phyloP scores from a whole-genome alignment of 2,888 invertebrate genomes.

The Synanthedon tipuliformis region DNA sequence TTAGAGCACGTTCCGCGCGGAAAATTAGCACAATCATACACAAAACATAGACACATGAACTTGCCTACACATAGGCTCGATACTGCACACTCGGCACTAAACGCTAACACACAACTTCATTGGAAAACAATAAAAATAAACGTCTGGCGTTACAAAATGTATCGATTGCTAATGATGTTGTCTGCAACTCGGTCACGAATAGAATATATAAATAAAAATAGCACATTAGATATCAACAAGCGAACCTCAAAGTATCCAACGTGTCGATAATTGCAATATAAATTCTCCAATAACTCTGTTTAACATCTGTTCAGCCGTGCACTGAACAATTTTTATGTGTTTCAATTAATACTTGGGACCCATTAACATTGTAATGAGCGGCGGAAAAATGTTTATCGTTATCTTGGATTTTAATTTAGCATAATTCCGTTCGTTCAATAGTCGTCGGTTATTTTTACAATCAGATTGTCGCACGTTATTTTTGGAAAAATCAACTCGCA shows the following conservation, averaged over 20 bases:
- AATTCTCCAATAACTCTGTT: slow-evolving; percentile 14
- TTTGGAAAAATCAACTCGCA: not conserved
- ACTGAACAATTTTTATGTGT: slow-evolving; percentile 21
- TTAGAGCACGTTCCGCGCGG: not conserved
- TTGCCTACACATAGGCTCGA: not conserved
- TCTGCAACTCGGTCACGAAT: not conserved
- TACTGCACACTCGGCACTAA: not conserved
- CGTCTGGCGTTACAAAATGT: not conserved
- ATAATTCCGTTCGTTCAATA: not conserved
- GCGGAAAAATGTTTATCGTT: slow-evolving; percentile 19
- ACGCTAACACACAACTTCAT: not conserved
- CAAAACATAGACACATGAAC: slow-evolving; percentile 6
- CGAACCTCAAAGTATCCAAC: not conserved
- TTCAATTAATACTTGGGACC: slow-evolving; percentile 19
- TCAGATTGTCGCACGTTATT: not conserved
- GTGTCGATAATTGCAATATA: not conserved
- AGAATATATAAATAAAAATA: not conserved
- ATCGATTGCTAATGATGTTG: not conserved
- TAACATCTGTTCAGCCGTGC: slow-evolving; percentile 21
- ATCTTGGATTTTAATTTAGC: slow-evolving; percentile 8
- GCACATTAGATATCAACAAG: not conserved
- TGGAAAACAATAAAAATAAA: not conserved
- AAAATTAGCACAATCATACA: slow-evolving; percentile 4
- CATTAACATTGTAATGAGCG: slow-evolving; percentile 24
- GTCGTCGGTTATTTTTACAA: not conserved